phyloP scores from a whole-genome alignment of 2,113 vertebrate genomes.

The Ageneiosus marmoratus region DNA sequence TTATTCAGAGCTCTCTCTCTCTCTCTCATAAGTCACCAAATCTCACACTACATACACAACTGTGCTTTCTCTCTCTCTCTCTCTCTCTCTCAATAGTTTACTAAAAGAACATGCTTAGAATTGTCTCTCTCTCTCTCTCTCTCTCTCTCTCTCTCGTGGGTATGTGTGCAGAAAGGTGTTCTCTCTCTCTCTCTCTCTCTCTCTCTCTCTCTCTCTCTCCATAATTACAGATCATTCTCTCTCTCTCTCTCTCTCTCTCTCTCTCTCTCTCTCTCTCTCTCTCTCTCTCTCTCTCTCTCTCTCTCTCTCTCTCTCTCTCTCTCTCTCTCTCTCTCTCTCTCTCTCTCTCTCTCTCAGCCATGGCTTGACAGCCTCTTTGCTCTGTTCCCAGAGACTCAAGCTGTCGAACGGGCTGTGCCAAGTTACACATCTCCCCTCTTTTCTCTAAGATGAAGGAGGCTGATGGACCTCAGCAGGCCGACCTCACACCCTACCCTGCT shows the following conservation, averaged over 20 bases:
- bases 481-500: slow-evolving; percentile 76
- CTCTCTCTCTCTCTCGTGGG: not conserved
- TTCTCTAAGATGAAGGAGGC: slow-evolving; percentile 79
- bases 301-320: slow-evolving; percentile 24
- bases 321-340: slow-evolving; percentile 53
- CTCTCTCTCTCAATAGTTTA: not conserved
- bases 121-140: too few species aligned
- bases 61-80: too few species aligned
- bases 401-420: slow-evolving; percentile 92
- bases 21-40: slow-evolving; percentile 12
- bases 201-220: slow-evolving; percentile 53
- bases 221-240: slow-evolving; percentile 75
- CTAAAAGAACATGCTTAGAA: slow-evolving; percentile 33
- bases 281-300: slow-evolving; percentile 64
- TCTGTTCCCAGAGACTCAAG: slow-evolving; percentile 86
- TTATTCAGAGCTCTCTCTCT: slow-evolving; percentile 34
- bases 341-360: slow-evolving; percentile 67
- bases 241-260: slow-evolving; percentile 60
- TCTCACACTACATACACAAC: slow-evolving; percentile 6
- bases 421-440: slow-evolving; percentile 80
- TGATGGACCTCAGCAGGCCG: slow-evolving; percentile 83
- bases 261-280: slow-evolving; percentile 37
- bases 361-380: slow-evolving; percentile 81
- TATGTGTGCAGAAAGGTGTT: slow-evolving; percentile 36
- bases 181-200: slow-evolving; percentile 61